Percentiles rank a stretch among this genome's conserved stretches.
Conservation (phyloP, 2,888 invertebrate species). For the Caenorhabditis angaria region DNA sequence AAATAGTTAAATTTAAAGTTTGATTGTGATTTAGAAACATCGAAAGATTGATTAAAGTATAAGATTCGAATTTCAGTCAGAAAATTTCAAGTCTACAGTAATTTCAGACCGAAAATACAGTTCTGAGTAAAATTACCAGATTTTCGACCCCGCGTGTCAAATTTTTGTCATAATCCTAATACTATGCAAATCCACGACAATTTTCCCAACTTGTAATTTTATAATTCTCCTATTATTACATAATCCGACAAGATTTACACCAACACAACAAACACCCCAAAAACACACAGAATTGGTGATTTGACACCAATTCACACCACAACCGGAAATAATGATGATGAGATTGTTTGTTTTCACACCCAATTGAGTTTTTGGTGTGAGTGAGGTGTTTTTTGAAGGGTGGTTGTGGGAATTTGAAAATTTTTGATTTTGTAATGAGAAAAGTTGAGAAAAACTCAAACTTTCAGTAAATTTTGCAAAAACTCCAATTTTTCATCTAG, state of each 20-base stretch:
- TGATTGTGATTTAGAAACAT: not conserved
- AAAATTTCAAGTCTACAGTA: too few species aligned
- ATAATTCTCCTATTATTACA: not conserved
- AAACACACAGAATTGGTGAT: not conserved
- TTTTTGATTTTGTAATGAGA: not conserved
- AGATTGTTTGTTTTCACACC: slow-evolving; percentile 4
- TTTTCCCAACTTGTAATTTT: not conserved
- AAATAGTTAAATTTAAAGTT: not conserved
- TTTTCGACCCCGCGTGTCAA: too few species aligned
- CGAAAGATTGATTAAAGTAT: too few species aligned
- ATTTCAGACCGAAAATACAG: too few species aligned
- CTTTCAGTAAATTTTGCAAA: too few species aligned
- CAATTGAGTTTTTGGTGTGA: not conserved
- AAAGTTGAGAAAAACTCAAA: too few species aligned
- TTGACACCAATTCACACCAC: not conserved
- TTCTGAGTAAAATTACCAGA: too few species aligned
- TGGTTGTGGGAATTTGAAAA: too few species aligned
- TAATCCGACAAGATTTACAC: not conserved
- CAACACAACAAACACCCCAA: too few species aligned
- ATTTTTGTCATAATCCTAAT: not conserved
- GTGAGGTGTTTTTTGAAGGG: not conserved
- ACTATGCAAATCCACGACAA: too few species aligned
- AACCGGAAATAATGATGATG: slow-evolving; percentile 4
- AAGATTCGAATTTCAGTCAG: too few species aligned
- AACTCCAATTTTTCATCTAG: too few species aligned